phyloP scores from a whole-genome alignment of 1,140 invertebrate species.

The Pomphorhynchus laevis region DNA sequence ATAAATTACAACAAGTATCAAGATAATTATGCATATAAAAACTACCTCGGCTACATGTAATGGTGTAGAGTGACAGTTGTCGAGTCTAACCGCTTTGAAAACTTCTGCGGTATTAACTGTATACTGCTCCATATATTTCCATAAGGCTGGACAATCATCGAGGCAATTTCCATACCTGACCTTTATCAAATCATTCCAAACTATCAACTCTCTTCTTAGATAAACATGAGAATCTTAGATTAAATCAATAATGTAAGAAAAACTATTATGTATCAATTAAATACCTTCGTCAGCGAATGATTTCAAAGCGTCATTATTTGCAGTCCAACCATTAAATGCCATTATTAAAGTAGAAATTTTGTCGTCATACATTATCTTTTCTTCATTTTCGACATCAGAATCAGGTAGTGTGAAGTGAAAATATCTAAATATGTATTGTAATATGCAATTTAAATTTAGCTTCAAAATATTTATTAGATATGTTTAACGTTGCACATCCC shows the following conservation, averaged over 20 bases:
- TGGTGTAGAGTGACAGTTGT: conserved; percentile 96
- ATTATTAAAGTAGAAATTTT: conserved; percentile 31
- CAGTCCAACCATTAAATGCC: conserved; percentile 97
- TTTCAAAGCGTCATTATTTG: conserved; percentile 56
- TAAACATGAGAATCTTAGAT: no score
- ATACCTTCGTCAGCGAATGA: conserved; percentile 55
- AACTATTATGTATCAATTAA: no score
- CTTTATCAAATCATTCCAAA: conserved; percentile 92
- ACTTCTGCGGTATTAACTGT: conserved; percentile 45
- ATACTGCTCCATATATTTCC: conserved; percentile 64
- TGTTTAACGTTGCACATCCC: no score
- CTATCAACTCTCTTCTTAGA: conserved; percentile 55
- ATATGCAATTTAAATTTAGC: no score
- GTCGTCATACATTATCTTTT: conserved; percentile 32
- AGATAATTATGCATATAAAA: no score
- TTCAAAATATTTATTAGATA: no score
- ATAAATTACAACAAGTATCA: no score
- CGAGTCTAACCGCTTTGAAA: conserved; percentile 71
- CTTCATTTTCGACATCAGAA: conserved; percentile 31
- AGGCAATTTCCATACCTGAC: conserved; percentile 34
- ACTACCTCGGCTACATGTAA: conserved; percentile 45
- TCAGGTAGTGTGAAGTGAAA: no score
- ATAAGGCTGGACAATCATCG: conserved; percentile 56
- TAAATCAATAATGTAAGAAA: no score
- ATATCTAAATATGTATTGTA: no score